Base-by-base conservation (phyloP, 2,797 vertebrate species). In the Sebastiscus albofasciatus region DNA sequence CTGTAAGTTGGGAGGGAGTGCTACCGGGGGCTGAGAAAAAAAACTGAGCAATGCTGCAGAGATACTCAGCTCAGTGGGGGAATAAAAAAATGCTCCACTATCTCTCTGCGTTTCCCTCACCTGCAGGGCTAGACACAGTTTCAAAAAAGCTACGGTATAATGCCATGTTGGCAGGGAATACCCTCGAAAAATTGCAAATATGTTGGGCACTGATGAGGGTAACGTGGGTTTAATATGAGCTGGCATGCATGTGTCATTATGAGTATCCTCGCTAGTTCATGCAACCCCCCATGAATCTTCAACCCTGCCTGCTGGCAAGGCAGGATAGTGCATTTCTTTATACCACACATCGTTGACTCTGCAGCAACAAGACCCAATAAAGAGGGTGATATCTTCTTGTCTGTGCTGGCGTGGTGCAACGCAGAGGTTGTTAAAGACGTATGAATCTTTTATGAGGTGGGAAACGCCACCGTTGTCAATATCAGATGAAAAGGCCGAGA, bases 391-490 rank as follows among this genome's bases (percentile, higher is more conserved):
- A 91, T 86, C 83, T 90, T 64, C 82, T 82, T 61, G 87, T 90
- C 88, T 84, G 86, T 73, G 71, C 83, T 88, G 34, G 82, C 24
- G 31, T 83, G 82, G 79, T 61, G 88, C 70, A 64, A 87, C 81
- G 7, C 81, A 77, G 86, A 75, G 87, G 87, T 89, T 90, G 90
- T 95, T 94, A 94, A 93, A 92, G 84, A 86, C 76, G 77, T 61
- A 90, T 95, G 82, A 95, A 95, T 94, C 86, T 95, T 95, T 95
- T 90, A 95, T 93, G 91, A 93, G 93, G 77, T 72, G 79, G 80
- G 85, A 90, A 91, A 90, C 69, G 76, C 84, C 87, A 79, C 80
- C n/a, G 64, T 85, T 75, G 80, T 93, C 90, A 83, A 91, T 90
- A 93, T 85, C 81, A 81, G 85, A 90, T 79, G 74, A 76, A 89